Percentiles rank a stretch among this genome's conserved stretches.
These are phyloP conservation scores for Eubucco bourcierii DNA, from an alignment of 2,113 vertebrate species.

Conservation along the genomic window DNA sequence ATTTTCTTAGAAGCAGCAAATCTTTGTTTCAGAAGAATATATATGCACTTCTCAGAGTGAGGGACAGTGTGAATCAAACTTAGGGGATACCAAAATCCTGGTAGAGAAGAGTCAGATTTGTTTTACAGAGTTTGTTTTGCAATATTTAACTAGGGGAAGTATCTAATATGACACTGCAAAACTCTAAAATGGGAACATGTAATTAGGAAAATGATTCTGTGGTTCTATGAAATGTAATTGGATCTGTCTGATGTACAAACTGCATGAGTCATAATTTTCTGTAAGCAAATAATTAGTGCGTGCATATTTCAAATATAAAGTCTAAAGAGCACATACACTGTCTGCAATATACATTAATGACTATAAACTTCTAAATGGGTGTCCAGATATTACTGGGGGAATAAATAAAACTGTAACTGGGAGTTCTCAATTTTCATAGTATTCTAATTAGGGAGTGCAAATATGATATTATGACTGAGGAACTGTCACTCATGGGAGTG, in stretches of 20 bases:
- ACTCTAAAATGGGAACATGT: background rate
- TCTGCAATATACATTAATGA: background rate
- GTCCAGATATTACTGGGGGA: background rate
- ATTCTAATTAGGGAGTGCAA: background rate
- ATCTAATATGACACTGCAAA: background rate
- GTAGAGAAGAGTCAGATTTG: background rate
- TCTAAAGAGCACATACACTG: background rate
- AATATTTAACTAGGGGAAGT: background rate
- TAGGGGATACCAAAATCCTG: background rate
- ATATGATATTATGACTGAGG: background rate
- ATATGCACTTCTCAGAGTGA: background rate
- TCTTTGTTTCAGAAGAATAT: background rate
- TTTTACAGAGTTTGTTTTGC: background rate
- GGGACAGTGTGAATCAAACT: background rate
- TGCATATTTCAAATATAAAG: background rate
- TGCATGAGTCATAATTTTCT: conserved; percentile 8
- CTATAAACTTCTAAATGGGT: background rate
- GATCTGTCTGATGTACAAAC: background rate
- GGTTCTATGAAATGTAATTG: background rate
- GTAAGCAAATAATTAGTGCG: conserved; percentile 2
- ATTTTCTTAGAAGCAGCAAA: background rate
- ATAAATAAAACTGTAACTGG: background rate
- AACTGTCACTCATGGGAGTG: background rate
- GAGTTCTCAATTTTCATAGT: background rate
- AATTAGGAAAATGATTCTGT: conserved; percentile 6